Evolutionary conservation across 1,140 invertebrate species (phyloP), one percentile per base, ranked within the genome.

Genomic region (Formica selysi): DNA sequence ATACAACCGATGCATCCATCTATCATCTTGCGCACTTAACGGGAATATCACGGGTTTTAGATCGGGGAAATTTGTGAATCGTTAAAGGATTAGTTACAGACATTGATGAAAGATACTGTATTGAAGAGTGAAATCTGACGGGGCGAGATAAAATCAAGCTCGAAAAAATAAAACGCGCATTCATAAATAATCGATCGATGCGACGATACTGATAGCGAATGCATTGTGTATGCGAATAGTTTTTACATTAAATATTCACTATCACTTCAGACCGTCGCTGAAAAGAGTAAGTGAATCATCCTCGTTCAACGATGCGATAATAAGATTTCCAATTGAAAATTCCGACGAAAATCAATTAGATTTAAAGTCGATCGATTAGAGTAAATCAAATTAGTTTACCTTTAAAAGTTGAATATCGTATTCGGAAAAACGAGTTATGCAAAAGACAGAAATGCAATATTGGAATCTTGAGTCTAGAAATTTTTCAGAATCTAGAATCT

Each of bases 1-100:
- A 41, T 62, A 38, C 38, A 62, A 76, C 38, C 41, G 36, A 67
- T 51, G 78, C 78, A 71, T 54, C 78, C 64, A 57, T 65, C 76
- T 68, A 38, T 80, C 65, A 80, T 32, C 38, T 41, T 36, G 78
- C 22, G n/a, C 48, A 59, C 71, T 74, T 80, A 80, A 32, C 44
- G 19, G 68, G 44, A 57, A 54, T 48, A 67, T 76, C 36, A 8
- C 78, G 29, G 36, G 38, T 80, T 57, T 19, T 80, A 71, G 32
- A 65, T 32, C 36, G 26, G 19, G 16, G 41, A 80, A 64, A 76
- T 44, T 38, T 76, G 38, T 70, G 22, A 70, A 6, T 54, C 38
- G 38, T 29, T 41, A 64, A 26, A n/a, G 57, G 48, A 76, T 74
- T 74, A 74, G 48, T 74, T 38, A 22, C 51, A 19, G 74, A 76